Base-by-base conservation (phyloP, 2,888 invertebrate genomes). In the Muscina levida region DNA sequence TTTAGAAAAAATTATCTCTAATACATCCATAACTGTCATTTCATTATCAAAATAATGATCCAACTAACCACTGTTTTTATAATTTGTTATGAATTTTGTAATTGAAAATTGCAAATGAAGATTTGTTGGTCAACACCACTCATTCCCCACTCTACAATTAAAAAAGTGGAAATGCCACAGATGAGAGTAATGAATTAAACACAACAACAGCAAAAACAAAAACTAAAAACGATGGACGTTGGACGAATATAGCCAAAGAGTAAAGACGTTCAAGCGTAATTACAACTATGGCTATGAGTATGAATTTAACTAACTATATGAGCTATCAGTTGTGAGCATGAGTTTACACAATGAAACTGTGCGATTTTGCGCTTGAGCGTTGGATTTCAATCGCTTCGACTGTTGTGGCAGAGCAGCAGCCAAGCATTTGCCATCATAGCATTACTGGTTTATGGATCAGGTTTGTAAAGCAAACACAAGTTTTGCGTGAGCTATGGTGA, bases 401-500 rank as follows among this genome's bases (percentile, higher is more conserved):
- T n/a, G n/a, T 8, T 31, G 31, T 8, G 8, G 31, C 31, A 31
- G 8, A 31, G 3, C 8, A 5, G 8, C 31, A 31, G 31, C 31
- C 31, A 31, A 8, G n/a, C n/a, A n/a, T n/a, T n/a, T n/a, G n/a
- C n/a, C n/a, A n/a, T 1, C 42, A 26, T 31, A 15, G 26, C 44
- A 71, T 71, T 3, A 81, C 81, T 53, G 67, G 81, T 81, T 81
- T 77, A 62, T 72, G 53, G 53, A 81, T 74, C 81, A 74, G 77
- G 77, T 81, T 81, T 81, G 66, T 31, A 31, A 31, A 31, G 31
- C 31, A 31, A 68, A 48, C 53, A 72, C 59, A 57, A 19, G 66
- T 1, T 71, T 51, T 70, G 70, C 65, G 65, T 72, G 70, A 15
- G 56, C 68, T 44, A 11, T 44, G 44, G 44, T 44, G 44, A 44